phyloP scores from a whole-genome alignment of 2,888 invertebrate genomes.

The Cybosia mesomella region DNA sequence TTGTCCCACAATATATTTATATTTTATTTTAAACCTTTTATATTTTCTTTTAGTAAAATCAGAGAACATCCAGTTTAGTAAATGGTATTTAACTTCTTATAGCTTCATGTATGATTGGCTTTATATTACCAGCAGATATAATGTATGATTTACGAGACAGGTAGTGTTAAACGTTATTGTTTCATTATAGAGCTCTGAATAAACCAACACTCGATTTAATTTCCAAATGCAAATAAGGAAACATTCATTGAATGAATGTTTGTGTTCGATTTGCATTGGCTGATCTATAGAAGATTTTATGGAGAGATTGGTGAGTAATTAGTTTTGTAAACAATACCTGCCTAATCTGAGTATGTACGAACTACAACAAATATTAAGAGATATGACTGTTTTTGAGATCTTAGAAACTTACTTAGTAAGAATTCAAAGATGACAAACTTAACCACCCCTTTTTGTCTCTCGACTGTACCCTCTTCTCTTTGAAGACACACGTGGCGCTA shows the following conservation, averaged over 20 bases:
- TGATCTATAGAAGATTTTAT: background rate
- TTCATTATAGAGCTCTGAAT: constrained; percentile 68
- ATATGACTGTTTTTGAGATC: too few relatives aligned
- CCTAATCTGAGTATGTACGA: too few relatives aligned
- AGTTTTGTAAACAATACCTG: background rate
- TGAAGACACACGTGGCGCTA: too few relatives aligned
- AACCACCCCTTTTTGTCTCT: too few relatives aligned
- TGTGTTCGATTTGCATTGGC: background rate
- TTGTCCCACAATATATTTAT: too few relatives aligned
- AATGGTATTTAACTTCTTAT: constrained; percentile 9
- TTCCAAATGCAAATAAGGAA: constrained; percentile 61
- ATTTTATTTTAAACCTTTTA: too few relatives aligned
- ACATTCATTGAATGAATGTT: constrained; percentile 20
- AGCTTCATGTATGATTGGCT: constrained; percentile 18
- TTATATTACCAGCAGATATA: constrained; percentile 54
- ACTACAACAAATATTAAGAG: too few relatives aligned
- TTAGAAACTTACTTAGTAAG: too few relatives aligned
- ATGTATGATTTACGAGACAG: constrained; percentile 69
- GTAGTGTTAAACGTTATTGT: constrained; percentile 65
- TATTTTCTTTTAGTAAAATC: background rate
- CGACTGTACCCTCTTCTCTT: too few relatives aligned
- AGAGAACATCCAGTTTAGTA: background rate
- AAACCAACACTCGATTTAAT: constrained; percentile 59
- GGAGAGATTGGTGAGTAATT: background rate
- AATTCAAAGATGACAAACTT: too few relatives aligned